Percentiles rank a stretch among this genome's conserved stretches.
Conservation (phyloP, 2,797 vertebrate species). For the Amniataba percoides region DNA sequence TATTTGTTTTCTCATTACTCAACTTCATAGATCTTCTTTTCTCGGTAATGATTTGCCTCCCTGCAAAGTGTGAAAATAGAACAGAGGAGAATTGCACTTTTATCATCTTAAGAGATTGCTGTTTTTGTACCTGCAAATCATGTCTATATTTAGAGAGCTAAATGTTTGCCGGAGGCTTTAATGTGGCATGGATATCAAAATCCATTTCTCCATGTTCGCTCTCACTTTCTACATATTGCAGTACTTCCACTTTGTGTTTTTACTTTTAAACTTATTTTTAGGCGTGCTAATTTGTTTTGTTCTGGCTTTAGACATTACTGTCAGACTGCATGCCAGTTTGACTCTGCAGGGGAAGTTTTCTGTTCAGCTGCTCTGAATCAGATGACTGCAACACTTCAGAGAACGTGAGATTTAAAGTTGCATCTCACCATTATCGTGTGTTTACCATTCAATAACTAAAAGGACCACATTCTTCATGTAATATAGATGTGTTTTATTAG, state of each 20-base stretch:
- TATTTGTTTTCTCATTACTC: slow-evolving; percentile 74
- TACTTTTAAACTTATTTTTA: slow-evolving; percentile 46
- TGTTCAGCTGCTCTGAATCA: slow-evolving; percentile 5
- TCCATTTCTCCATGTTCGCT: slow-evolving; percentile 38
- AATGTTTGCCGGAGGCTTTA: slow-evolving; percentile 59
- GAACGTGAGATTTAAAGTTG: neutral
- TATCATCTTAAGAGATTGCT: slow-evolving; percentile 70
- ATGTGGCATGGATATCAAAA: slow-evolving; percentile 57
- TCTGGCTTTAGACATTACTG: slow-evolving; percentile 14
- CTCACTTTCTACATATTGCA: slow-evolving; percentile 17
- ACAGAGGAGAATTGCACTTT: slow-evolving; percentile 67
- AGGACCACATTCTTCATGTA: slow-evolving; percentile 57
- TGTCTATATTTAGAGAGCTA: slow-evolving; percentile 76
- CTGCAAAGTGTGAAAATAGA: slow-evolving; percentile 75
- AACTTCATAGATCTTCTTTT: slow-evolving; percentile 48
- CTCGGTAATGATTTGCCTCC: slow-evolving; percentile 52
- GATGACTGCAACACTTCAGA: neutral
- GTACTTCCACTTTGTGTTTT: slow-evolving; percentile 25
- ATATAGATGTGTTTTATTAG: slow-evolving; percentile 89
- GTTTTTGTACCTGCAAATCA: slow-evolving; percentile 70
- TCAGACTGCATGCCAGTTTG: neutral
- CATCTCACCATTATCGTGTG: neutral
- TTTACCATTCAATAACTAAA: neutral
- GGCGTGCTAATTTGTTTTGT: slow-evolving; percentile 18
- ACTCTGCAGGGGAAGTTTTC: neutral